Base-by-base conservation (phyloP, 2,888 invertebrate genomes). In the Melieria omissa region DNA sequence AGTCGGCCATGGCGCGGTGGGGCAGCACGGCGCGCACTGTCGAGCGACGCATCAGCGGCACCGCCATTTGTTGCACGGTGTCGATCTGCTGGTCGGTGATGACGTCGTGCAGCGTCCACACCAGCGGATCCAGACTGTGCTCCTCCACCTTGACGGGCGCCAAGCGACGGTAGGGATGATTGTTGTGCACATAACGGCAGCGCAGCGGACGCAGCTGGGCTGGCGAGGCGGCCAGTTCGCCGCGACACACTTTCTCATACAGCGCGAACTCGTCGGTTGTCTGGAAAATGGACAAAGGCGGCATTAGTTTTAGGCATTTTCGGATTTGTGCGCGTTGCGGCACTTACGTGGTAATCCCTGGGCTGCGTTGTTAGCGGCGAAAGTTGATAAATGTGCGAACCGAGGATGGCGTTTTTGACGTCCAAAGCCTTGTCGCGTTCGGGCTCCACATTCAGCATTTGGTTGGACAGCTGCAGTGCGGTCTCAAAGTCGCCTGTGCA, bases 381-480 rank as follows among this genome's bases (percentile, higher is more conserved):
- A 16, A 54, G 52, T 10, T 29, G 14, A 29, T 69, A 49, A 47
- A 46, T 62, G 9, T 55, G 55, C 8, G 62, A 55, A 14, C 46
- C 62, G 10, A 69, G 61, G 42, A 67, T 67, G 4, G 69, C 52
- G 16, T 69, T 63, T 69, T 41, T 63, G 10, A 69, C 55, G 16
- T 63, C 46, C 14, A 46, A 63, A 5, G 69, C 69, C 6, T 52
- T 63, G 29, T 52, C 10, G 14, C 69, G 69, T 3, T 52, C 63
- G n/a, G 69, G 69, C 46, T 69, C 69, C 4, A 55, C 55, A 4
- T 55, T 63, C 10, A 70, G 16, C 5, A 70, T 55, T 8, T 69
- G 55, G 93, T 80, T 95, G 91, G 1, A 98, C 97, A 88, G 96
- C 90, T 77, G 90, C 73, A 97, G 87, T 0, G 98, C 98, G 54